Base-by-base conservation (phyloP, 2,113 vertebrate genomes). In the Sinocyclocheilus rhinocerous region DNA sequence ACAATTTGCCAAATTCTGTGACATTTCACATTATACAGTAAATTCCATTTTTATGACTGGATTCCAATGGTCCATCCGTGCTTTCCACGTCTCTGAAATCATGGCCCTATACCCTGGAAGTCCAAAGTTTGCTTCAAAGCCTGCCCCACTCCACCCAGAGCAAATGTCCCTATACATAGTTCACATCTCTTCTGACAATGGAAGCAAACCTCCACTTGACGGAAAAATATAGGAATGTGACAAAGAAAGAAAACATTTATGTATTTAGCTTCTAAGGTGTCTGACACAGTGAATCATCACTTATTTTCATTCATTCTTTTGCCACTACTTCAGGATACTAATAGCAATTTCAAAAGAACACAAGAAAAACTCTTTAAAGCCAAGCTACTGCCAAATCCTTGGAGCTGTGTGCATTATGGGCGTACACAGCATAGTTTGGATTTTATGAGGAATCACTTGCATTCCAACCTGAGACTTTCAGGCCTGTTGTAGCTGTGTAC, bases 381-480 rank as follows among this genome's bases (percentile, higher is more conserved):
- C 76, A n/a, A 39, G 69, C 69, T 26, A 1, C 39, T 48, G 70
- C 36, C 55, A 76, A 84, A 48, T 84, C 36, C 83, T 76, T 2
- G 11, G 83, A 5, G 36, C 39, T 29, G 70, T 48, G 33, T 18
- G 72, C 9, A 24, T 61, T 76, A 48, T 39, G 83, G 70, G 83
- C 42, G 83, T 63, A 29, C 10, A 63, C n/a, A 1, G 55, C 83
- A 84, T 45, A 22, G 67, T n/a, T 73, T 57, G 29, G 59, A 20
- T 63, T 84, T 63, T 76, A 84, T 61, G 70, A 76, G 63, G 36
- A 75, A 84, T 48, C 70, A 13, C 52, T 45, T 76, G 72, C 83
- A 63, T 78, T 65, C 59, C 84, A 69, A 20, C 39, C 75, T 29
- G 11, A 22, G 3, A 67, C n/a, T 36, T 67, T 24, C 18, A 73